Base-by-base conservation (phyloP, 2,888 invertebrate genomes). In the Melipona bicolor region DNA sequence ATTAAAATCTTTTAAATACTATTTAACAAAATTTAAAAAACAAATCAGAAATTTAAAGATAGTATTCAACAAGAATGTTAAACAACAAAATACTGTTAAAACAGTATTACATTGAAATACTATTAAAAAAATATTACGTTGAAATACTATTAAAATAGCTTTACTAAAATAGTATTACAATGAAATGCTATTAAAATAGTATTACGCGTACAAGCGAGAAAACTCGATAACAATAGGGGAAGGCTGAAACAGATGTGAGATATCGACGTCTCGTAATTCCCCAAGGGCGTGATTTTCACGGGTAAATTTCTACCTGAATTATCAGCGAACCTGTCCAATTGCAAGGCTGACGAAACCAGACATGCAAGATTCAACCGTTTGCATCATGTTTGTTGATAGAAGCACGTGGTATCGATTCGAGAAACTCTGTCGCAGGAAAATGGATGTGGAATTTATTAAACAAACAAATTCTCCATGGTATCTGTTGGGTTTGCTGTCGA, bases 321-420 rank as follows among this genome's bases (percentile, higher is more conserved):
- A 84, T 74, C 83, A 61, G 52, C 52, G 21, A 85, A 75, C 67
- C 77, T 69, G 56, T 64, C 11, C 67, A 52, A 62, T 73, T 68
- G 72, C 79, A 69, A 50, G 71, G 65, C 67, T 88, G 88, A 88
- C 74, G 88, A 88, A 88, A 88, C 49, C 52, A 13, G 24, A 32
- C 67, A 21, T 32, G 21, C 54, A 19, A 77, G 75, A 69, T 56
- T 24, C 11, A 21, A 61, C 32, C 27, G 67, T 72, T 88, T 88
- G 88, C 88, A 88, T 88, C 88, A 88, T 64, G 19, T 75, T 54
- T 54, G 21, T 50, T 72, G n/a, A 21, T 27, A n/a, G 1, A 24
- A 71, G 27, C 69, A 70, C 81, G 56, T 64, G 73, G 43, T 70
- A 80, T 80, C 77, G 79, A 83, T 61, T 21, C 59, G 36, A 43